Evolutionary conservation across 1,140 invertebrate genomes (phyloP).

Genomic region (Apis dorsata): DNA sequence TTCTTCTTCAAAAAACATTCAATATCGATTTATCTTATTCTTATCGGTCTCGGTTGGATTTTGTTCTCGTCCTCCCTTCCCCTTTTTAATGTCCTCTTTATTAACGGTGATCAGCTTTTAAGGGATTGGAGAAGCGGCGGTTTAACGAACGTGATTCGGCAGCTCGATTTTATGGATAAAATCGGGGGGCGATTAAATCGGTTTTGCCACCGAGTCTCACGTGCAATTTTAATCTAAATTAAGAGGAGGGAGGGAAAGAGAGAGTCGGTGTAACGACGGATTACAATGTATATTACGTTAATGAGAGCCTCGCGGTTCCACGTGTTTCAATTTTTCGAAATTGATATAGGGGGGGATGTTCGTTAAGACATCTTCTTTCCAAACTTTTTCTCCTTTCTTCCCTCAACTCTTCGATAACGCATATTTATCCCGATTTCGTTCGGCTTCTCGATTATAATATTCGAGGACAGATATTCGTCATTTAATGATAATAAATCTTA

Average conservation of each 20-base stretch:
- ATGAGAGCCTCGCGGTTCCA: background rate
- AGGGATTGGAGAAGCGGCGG: background rate
- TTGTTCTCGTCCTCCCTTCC: background rate
- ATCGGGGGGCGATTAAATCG: constrained; percentile 21
- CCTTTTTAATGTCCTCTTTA: no score
- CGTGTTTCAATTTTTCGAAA: constrained; percentile 32
- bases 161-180: constrained; percentile 17
- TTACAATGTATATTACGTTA: constrained; percentile 14
- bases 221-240: constrained; percentile 22
- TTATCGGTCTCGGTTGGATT: background rate
- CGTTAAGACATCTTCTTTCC: background rate
- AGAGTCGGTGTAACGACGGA: background rate
- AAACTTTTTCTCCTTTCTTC: no score
- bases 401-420: no score
- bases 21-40: background rate
- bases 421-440: no score
- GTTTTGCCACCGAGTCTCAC: background rate
- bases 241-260: constrained; percentile 15
- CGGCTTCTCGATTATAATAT: no score
- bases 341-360: background rate
- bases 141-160: constrained; percentile 14
- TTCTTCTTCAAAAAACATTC: no score
- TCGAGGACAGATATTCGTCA: no score
- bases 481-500: no score
- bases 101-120: no score